Evolutionary conservation across 2,888 invertebrate species (phyloP).

Genomic region (Elysia crispata): DNA sequence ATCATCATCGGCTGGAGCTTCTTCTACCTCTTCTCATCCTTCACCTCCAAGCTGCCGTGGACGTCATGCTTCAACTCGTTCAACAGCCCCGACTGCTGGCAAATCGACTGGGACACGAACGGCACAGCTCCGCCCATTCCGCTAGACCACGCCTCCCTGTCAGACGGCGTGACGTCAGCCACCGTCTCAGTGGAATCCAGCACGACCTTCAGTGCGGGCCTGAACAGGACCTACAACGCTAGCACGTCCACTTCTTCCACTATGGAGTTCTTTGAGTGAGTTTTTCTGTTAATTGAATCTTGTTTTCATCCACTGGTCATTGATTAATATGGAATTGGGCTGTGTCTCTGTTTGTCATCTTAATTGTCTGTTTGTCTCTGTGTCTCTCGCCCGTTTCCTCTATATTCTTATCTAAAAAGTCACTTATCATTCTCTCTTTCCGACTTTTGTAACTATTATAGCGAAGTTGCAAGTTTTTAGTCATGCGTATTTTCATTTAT

Average conservation of each 20-base stretch:
- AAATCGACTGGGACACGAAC: slow-evolving; percentile 59
- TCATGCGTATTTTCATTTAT: too few relatives aligned
- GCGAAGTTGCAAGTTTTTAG: too few relatives aligned
- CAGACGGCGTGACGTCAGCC: background rate
- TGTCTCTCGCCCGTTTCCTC: background rate
- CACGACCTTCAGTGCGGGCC: background rate
- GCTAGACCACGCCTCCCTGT: background rate
- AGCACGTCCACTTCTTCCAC: slow-evolving; percentile 82
- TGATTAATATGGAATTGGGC: background rate
- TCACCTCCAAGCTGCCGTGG: slow-evolving; percentile 85
- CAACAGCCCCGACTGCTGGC: slow-evolving; percentile 85
- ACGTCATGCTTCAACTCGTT: slow-evolving; percentile 88
- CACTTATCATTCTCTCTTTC: background rate
- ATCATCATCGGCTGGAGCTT: slow-evolving; percentile 91
- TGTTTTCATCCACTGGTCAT: too few relatives aligned
- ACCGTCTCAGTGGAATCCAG: background rate
- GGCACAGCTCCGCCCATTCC: slow-evolving; percentile 44
- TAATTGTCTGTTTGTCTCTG: slow-evolving; percentile 15
- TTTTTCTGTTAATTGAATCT: slow-evolving; percentile 51
- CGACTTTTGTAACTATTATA: too few relatives aligned
- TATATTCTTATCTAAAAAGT: background rate
- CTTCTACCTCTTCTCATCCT: slow-evolving; percentile 87
- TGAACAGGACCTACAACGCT: slow-evolving; percentile 56
- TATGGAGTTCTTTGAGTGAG: slow-evolving; percentile 88
- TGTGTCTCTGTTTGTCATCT: slow-evolving; percentile 23